These are phyloP conservation scores for Clistopyga incitator DNA, from an alignment of 2,888 invertebrate genomes.

Conservation along the genomic window DNA sequence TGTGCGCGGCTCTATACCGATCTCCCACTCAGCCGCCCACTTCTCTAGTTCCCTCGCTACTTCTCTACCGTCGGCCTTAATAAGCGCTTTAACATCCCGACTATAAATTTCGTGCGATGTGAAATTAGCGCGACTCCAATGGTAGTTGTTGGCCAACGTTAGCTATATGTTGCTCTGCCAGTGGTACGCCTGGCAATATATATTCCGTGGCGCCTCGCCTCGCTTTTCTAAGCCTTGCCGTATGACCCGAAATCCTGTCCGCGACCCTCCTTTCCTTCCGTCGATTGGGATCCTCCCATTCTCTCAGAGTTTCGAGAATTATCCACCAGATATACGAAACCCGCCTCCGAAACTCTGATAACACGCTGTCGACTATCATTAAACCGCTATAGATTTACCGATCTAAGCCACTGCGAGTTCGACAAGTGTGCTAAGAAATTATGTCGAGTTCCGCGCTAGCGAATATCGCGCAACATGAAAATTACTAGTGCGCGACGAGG, in stretches of 20 bases:
- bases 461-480: slow-evolving; percentile 4
- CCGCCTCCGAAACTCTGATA: slow-evolving; percentile 5
- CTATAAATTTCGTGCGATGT: slow-evolving; percentile 79
- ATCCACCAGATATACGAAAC: slow-evolving; percentile 29
- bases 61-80: slow-evolving; percentile 72
- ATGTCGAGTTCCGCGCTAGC: neutral
- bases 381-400: slow-evolving; percentile 11
- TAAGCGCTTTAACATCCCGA: slow-evolving; percentile 80
- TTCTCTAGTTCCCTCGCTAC: slow-evolving; percentile 36
- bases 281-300: slow-evolving; percentile 31
- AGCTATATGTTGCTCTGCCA: slow-evolving; percentile 10
- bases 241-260: neutral
- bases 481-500: slow-evolving; percentile 7
- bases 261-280: slow-evolving; percentile 8
- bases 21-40: slow-evolving; percentile 36
- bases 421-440: slow-evolving; percentile 22
- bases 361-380: slow-evolving; percentile 30
- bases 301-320: slow-evolving; percentile 23
- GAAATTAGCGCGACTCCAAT: slow-evolving; percentile 77
- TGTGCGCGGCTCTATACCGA: slow-evolving; percentile 15
- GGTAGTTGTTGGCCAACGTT: slow-evolving; percentile 67
- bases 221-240: slow-evolving; percentile 32
- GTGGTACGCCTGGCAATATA: slow-evolving; percentile 38
- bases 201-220: slow-evolving; percentile 34
- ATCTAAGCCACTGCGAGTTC: neutral